Conservation (phyloP, 2,797 vertebrate genomes). For the Alexandromys oeconomus region DNA sequence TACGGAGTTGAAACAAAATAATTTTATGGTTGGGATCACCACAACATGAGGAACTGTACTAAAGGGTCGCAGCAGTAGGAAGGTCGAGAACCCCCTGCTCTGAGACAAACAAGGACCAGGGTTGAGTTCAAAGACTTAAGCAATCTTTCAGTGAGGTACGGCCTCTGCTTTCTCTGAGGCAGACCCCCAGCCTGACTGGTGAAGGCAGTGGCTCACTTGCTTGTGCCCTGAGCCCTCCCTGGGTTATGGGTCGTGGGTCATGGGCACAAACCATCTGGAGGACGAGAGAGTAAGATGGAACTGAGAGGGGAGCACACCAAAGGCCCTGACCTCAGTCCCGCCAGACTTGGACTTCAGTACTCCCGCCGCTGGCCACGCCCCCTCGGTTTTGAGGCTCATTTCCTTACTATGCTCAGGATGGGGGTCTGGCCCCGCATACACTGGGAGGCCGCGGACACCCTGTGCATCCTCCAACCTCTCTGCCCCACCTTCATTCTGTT, state of each 20-base stretch:
- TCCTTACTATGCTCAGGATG: not conserved
- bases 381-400: fast-evolving
- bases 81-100: not conserved
- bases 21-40: not conserved
- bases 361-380: no score
- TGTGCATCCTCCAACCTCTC: not conserved
- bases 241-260: not conserved
- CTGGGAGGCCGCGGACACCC: no score
- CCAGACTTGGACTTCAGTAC: not conserved
- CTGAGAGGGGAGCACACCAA: no score
- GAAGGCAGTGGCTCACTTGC: not conserved
- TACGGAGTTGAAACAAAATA: not conserved
- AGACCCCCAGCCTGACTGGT: not conserved
- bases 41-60: not conserved
- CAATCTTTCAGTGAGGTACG: not conserved
- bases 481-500: not conserved
- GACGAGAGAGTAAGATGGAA: not conserved
- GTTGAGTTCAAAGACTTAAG: not conserved
- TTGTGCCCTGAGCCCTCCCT: not conserved
- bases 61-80: not conserved
- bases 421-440: not conserved
- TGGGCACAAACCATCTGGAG: not conserved
- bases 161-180: not conserved
- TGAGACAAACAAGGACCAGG: not conserved
- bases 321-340: not conserved